Evolutionary conservation across 2,113 vertebrate species (phyloP).

Genomic region (Camelus dromedarius): DNA sequence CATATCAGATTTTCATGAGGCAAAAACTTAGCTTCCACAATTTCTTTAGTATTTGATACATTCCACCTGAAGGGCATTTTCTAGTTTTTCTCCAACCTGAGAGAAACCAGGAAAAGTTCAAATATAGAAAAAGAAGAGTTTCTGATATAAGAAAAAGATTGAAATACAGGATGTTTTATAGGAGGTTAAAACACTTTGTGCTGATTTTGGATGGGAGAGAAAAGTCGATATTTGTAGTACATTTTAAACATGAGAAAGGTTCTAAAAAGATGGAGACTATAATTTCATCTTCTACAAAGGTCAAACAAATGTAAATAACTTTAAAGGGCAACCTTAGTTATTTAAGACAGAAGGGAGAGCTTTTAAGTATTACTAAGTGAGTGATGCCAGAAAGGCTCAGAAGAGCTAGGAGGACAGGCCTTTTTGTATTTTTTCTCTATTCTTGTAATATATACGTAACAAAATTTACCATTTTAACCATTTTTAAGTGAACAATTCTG

Average conservation of each 20-base stretch:
- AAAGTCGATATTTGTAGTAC: not conserved
- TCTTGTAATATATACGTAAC: not conserved
- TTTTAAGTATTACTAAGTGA: not conserved
- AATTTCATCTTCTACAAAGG: not conserved
- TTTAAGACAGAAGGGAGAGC: not conserved
- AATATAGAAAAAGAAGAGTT: not conserved
- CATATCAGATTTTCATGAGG: not conserved
- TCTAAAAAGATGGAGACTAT: constrained; percentile 6
- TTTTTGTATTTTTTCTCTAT: not conserved
- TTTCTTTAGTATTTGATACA: not conserved
- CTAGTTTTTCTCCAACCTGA: not conserved
- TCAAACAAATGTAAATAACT: constrained; percentile 30
- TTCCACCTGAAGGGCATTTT: not conserved
- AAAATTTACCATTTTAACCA: not conserved
- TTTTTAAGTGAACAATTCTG: not conserved
- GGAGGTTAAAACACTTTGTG: not conserved
- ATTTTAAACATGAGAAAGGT: not conserved
- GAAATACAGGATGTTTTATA: not conserved
- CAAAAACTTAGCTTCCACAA: not conserved
- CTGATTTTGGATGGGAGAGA: not conserved
- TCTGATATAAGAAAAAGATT: not conserved
- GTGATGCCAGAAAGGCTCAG: not conserved
- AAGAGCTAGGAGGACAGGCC: not conserved
- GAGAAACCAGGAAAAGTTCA: constrained; percentile 15
- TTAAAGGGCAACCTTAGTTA: not conserved